Evolutionary conservation across 2,888 invertebrate genomes (phyloP), one percentile per base, ranked within the genome.

Genomic region (Romanomermis culicivorax): DNA sequence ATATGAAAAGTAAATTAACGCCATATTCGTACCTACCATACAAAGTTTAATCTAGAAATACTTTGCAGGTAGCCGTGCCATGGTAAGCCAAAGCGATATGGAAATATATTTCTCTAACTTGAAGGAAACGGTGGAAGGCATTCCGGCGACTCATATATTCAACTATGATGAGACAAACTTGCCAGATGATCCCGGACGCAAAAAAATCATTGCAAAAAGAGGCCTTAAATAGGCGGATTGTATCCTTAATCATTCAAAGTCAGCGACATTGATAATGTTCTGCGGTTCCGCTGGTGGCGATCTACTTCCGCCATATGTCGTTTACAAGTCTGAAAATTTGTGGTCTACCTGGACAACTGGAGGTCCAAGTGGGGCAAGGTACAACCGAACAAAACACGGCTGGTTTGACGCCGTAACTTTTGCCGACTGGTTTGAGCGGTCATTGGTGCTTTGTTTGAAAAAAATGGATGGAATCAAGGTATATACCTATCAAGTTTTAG

Each of bases 281-380:
- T 64, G 68, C 53, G 68, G 62, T 11, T 63, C 65, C 47, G 70
- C 71, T 11, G 61, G 58, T 53, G 71, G 71, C 3, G 56, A 60
- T 45, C 25, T 69, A 1, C 58, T 71, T 27, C 70, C 71, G 3
- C 62, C 63, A 26, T 72, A 71, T 59, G 67, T 71, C 2, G 68
- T 71, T 0, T 72, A 72, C 58, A 73, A 72, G 61, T 61, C 70
- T 1, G 60, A 62, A 55, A 54, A 69, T 56, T 43, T 72, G n/a
- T 70, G 66, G 60, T 57, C 64, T 45, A 64, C 66, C 4, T 74
- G 73, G 72, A 64, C 61, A 3, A 59, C 60, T 58, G 65, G 66
- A 51, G 72, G 72, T 7, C 71, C 70, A 23, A 51, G 51, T 60
- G 64, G 25, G 7, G 7, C 36, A 7, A 7, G 36, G 36, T 36